Conservation (phyloP, 2,797 vertebrate genomes). For the Sebastes trivittatus region DNA sequence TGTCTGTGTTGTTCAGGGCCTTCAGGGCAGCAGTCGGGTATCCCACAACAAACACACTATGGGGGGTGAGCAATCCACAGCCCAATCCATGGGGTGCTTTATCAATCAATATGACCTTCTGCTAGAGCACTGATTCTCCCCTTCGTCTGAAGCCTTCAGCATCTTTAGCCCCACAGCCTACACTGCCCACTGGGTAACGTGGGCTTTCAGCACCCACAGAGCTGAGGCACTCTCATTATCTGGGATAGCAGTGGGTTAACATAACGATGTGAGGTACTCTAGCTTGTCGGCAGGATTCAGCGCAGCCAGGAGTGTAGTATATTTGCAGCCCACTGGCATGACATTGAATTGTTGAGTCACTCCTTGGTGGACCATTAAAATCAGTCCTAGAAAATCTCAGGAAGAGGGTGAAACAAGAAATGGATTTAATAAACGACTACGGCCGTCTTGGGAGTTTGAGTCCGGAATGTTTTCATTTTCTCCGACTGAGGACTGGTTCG, state of each 20-base stretch:
- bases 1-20: conserved; percentile 65
- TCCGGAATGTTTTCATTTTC: conserved; percentile 78
- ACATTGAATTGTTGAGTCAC: conserved; percentile 53
- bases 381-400: conserved; percentile 56
- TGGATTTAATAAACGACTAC: conserved; percentile 74
- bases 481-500: conserved; percentile 53
- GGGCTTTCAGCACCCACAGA: conserved; percentile 54
- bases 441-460: conserved; percentile 66
- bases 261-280: conserved; percentile 34
- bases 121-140: conserved; percentile 40
- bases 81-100: conserved; percentile 65
- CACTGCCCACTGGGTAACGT: conserved; percentile 55
- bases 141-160: conserved; percentile 41
- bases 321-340: conserved; percentile 40
- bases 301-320: conserved; percentile 26
- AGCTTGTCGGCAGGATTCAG: conserved; percentile 39
- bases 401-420: conserved; percentile 67
- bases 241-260: conserved; percentile 45
- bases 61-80: conserved; percentile 55
- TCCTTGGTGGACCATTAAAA: conserved; percentile 68
- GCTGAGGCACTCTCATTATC: conserved; percentile 65
- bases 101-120: conserved; percentile 82
- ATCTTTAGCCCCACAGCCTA: conserved; percentile 35
- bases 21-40: conserved; percentile 65
- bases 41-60: conserved; percentile 70